Base-by-base conservation (phyloP, 2,888 invertebrate genomes). In the Conistra vaccinii region DNA sequence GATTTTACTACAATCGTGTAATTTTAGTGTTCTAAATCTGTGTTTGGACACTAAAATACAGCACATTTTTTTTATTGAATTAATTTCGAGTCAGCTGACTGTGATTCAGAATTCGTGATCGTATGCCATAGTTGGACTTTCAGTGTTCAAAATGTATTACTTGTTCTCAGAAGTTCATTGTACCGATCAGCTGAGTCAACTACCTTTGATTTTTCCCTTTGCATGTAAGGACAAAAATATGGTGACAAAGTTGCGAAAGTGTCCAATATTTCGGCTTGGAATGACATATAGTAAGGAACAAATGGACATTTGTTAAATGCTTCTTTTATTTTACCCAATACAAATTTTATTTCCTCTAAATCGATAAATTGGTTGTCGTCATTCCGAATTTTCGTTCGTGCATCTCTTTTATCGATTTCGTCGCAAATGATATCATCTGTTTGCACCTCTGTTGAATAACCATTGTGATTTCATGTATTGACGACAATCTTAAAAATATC, bases 121-220 rank as follows among this genome's bases (percentile, higher is more conserved):
- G 80, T 83, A 85, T 83, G 85, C 86, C 80, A 81, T 89, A 89
- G 82, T 85, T 81, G 87, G 89, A 77, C 88, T 90, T 91, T 89
- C 88, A 90, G 88, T 90, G 90, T 89, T 88, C 89, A 85, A 84
- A 87, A 88, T 81, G 87, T 90, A 90, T 92, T 90, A 81, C 87
- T 90, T 90, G 88, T 93, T 93, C 92, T 89, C 85, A 87, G 91
- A 94, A 92, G 95, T 94, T 95, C 95, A 94, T 92, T 92, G 95
- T 90, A 92, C 95, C 92, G 90, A 93, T 93, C 93, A 95, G 92
- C 93, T 95, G 95, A 95, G 93, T 95, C 95, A 95, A 94, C 90
- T 90, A 77, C 86, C 81, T 89, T 89, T 88, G 80, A 88, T 90
- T 91, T 90, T 89, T 88, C 84, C 89, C 86, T 87, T 89, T 87